phyloP scores from a whole-genome alignment of 2,113 vertebrate species.

The Eulemur rufifrons region DNA sequence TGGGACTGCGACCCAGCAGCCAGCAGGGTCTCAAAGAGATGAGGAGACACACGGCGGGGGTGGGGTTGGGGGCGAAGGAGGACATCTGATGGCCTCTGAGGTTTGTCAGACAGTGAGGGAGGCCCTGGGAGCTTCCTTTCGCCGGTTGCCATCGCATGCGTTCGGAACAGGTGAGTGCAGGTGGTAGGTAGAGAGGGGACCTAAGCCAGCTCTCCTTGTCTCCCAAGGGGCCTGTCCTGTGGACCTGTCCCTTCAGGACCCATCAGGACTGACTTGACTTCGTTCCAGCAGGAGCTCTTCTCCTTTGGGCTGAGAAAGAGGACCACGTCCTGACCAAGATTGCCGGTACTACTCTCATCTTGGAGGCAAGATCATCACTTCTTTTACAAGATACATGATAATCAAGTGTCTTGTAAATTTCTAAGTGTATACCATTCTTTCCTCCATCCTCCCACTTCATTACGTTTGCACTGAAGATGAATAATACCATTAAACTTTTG shows the following conservation, averaged over 20 bases:
- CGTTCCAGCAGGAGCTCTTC: not conserved
- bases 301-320: constrained; percentile 58
- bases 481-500: constrained; percentile 73
- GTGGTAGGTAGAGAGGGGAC: not conserved
- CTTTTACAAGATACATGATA: constrained; percentile 79
- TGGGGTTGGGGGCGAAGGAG: not conserved
- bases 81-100: not conserved
- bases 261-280: not conserved
- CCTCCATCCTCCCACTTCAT: constrained; percentile 72
- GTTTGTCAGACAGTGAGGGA: not conserved
- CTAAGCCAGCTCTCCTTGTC: not conserved
- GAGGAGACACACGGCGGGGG: not conserved
- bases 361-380: not conserved
- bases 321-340: not conserved
- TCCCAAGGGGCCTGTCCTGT: not conserved
- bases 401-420: constrained; percentile 79
- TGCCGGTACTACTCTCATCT: not conserved
- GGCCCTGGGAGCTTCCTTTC: not conserved
- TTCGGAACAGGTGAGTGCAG: rapidly evolving
- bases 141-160: rapidly evolving
- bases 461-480: constrained; percentile 81
- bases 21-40: not conserved
- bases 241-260: not conserved
- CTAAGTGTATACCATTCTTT: constrained; percentile 79
- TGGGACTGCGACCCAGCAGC: not conserved